Conservation (phyloP, 2,113 vertebrate genomes). For the Pipra filicauda region DNA sequence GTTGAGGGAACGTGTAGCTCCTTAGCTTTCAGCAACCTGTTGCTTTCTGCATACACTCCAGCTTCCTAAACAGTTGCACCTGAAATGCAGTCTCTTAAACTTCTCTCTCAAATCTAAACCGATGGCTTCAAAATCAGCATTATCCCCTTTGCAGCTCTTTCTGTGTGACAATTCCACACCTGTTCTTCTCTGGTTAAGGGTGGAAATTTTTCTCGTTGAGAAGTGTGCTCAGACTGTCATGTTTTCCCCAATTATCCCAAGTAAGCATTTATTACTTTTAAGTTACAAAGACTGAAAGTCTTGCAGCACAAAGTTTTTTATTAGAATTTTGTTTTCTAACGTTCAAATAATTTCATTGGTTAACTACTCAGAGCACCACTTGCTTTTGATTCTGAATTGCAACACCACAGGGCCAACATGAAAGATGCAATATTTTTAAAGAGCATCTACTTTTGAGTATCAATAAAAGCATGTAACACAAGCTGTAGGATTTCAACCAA, state of each 20-base stretch:
- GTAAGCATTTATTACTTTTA: neutral
- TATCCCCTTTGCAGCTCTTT: constrained; percentile 26
- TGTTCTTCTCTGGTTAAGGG: constrained; percentile 33
- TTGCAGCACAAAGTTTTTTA: constrained; percentile 23
- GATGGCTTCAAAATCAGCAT: constrained; percentile 47
- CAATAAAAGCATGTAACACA: neutral
- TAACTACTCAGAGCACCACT: constrained; percentile 45
- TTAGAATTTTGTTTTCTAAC: constrained; percentile 31
- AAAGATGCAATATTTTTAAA: constrained; percentile 41
- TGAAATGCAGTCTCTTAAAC: constrained; percentile 31
- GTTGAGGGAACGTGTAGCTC: constrained; percentile 6
- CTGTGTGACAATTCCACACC: constrained; percentile 14
- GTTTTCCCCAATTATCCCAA: constrained; percentile 1
- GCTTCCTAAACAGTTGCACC: constrained; percentile 6
- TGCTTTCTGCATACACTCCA: constrained; percentile 8
- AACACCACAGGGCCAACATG: constrained; percentile 17
- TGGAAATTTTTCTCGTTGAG: constrained; percentile 13
- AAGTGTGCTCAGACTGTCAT: constrained; percentile 22
- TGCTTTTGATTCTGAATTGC: constrained; percentile 40
- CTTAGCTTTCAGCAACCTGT: constrained; percentile 29
- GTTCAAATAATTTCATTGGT: constrained; percentile 5
- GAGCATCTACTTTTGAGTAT: constrained; percentile 53
- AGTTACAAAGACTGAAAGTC: constrained; percentile 46
- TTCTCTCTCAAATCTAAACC: constrained; percentile 28
- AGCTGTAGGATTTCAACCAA: constrained; percentile 2